A percentile compares a stretch with the other conserved stretches of the same genome.
Conservation (phyloP, 2,113 vertebrate species). For the Lophochroa leadbeateri region DNA sequence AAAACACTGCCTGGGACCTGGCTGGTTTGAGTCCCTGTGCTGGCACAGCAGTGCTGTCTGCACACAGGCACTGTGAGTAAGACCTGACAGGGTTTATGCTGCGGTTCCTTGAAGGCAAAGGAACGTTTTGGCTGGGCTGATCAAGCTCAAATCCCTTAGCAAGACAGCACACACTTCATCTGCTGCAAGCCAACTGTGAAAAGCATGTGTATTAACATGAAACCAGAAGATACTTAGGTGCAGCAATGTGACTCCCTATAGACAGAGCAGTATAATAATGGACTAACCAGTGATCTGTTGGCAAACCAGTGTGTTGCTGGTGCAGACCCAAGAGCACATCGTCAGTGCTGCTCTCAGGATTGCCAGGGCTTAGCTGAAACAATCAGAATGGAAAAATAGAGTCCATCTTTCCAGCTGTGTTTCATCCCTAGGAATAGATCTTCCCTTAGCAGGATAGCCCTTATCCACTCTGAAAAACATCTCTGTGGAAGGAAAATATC, state of each 20-base stretch:
- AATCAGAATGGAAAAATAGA: background rate
- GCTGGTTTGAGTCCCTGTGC: background rate
- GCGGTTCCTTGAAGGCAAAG: background rate
- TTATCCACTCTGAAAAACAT: background rate
- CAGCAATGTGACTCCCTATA: background rate
- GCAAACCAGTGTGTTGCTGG: background rate
- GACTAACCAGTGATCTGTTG: background rate
- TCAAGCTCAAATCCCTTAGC: background rate
- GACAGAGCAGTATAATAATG: background rate
- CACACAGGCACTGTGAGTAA: background rate
- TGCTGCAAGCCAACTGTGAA: background rate
- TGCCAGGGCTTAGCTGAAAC: slow-evolving; percentile 38
- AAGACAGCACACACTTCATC: background rate
- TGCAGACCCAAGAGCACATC: background rate
- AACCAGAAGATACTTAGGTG: background rate
- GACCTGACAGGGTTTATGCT: background rate
- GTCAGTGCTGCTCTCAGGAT: background rate
- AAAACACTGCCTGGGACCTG: background rate
- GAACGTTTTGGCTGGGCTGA: background rate
- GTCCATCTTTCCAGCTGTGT: background rate
- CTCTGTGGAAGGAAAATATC: background rate
- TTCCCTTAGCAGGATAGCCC: background rate
- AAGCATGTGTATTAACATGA: background rate
- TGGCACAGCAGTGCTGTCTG: background rate
- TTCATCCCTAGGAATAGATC: background rate